Base-by-base conservation (phyloP, 2,888 invertebrate genomes). In the Gnatocerus cornutus region DNA sequence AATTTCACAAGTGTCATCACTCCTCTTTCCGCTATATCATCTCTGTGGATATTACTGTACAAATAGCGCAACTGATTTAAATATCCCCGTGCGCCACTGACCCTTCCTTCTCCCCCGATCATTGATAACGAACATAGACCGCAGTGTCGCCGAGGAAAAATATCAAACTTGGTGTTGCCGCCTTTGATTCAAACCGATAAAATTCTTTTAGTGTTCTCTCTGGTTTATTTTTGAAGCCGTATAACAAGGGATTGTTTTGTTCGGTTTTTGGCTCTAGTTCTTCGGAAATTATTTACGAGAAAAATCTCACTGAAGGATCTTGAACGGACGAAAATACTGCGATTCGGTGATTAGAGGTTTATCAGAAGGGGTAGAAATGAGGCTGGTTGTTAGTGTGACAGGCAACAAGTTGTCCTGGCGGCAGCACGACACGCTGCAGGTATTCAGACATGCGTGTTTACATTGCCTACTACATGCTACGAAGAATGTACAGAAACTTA, bases 361-460 rank as follows among this genome's bases (percentile, higher is more conserved):
- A 33, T 62, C 50, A 50, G 16, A 52, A 56, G 58, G 56, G 65
- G 65, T 64, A 45, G 50, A 45, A 68, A 71, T 71, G 72, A 71
- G 63, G 71, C 71, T 71, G 74, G 71, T 70, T 73, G 73, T 77
- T 74, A 74, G 73, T 74, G 77, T 74, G 76, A 76, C 77, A 80
- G 78, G 81, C 81, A 81, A 81, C 80, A 81, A 81, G 82, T 81
- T 81, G 80, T 80, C 77, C 76, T 77, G 78, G 76, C 78, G 77
- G 75, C 76, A 76, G 69, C 73, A 74, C 78, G 78, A 79, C 80
- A 80, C 77, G 78, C 76, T 78, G 76, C 79, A 78, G 77, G 78
- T 77, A 79, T 79, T 72, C 76, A 74, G 76, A 77, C 77, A 76
- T 75, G 77, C 78, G 76, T 76, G 80, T 79, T 79, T 77, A 79